Evolutionary conservation across 37 sponge, comb jelly and placozoan genomes (phyloP).

Genomic region (Petrosia ficiformis): DNA sequence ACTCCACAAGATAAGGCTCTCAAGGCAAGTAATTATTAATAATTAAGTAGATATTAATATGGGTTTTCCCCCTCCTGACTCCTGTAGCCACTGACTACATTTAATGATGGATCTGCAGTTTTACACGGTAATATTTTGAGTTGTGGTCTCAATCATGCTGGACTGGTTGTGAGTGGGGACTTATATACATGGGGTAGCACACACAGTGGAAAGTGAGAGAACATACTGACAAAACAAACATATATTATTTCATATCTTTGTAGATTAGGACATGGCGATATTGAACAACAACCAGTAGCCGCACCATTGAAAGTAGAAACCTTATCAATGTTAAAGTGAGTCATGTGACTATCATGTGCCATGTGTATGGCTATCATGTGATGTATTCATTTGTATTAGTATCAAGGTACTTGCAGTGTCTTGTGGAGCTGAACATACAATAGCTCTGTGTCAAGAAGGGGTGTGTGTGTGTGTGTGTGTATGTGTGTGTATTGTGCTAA

Average conservation of each 20-base stretch:
- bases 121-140: constrained; percentile 22
- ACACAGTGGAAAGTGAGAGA: constrained; percentile 76
- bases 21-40: background rate
- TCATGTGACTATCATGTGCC: background rate
- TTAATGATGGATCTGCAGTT: constrained; percentile 40
- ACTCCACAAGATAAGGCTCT: background rate
- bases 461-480: constrained; percentile 19
- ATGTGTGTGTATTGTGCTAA: too few relatives aligned
- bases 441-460: constrained; percentile 81
- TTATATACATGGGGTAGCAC: constrained; percentile 83
- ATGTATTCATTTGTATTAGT: constrained; percentile 7
- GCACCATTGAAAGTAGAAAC: constrained; percentile 72
- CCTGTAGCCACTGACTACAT: constrained; percentile 2
- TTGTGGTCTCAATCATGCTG: constrained; percentile 69
- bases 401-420: constrained; percentile 77
- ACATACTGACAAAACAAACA: too few relatives aligned
- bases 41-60: background rate
- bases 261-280: constrained; percentile 81
- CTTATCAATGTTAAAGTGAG: constrained; percentile 49
- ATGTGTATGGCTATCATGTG: background rate
- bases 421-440: constrained; percentile 86
- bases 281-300: constrained; percentile 33
- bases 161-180: constrained; percentile 45
- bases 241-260: background rate
- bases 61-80: background rate